A percentile compares a stretch with the other conserved stretches of the same genome.
phyloP scores from a whole-genome alignment of 2,113 vertebrate species.

The Aldabrachelys gigantea region DNA sequence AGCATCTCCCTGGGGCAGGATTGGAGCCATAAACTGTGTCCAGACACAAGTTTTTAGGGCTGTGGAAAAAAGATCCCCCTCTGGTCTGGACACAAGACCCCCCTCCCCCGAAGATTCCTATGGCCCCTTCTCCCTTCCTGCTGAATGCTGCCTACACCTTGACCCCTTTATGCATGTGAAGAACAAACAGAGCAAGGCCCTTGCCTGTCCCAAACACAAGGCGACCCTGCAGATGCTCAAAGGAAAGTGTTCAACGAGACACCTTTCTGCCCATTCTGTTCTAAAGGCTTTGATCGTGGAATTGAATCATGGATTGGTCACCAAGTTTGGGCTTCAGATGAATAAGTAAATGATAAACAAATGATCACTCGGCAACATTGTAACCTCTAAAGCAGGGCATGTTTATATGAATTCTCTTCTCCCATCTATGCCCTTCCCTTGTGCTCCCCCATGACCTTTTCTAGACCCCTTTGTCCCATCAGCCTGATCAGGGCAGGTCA shows the following conservation, averaged over 20 bases:
- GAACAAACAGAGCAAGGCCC: background rate
- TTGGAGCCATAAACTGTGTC: accelerated
- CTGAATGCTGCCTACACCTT: background rate
- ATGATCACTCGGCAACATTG: background rate
- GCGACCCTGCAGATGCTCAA: background rate
- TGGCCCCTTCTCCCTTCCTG: background rate
- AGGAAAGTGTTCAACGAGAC: background rate
- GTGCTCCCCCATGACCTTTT: background rate
- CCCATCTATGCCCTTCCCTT: constrained; percentile 43
- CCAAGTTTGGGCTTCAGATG: constrained; percentile 52
- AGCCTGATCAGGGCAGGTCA: background rate
- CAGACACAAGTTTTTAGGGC: background rate
- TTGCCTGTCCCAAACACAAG: background rate
- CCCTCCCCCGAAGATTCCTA: background rate
- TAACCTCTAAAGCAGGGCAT: background rate
- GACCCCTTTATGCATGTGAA: accelerated
- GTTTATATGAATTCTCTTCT: constrained; percentile 24
- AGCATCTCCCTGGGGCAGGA: background rate
- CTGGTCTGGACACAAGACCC: accelerated
- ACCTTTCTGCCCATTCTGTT: constrained; percentile 33
- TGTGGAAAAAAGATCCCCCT: background rate
- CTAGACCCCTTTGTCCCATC: background rate
- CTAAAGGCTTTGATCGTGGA: background rate
- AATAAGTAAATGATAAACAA: constrained; percentile 53
- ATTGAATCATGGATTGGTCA: background rate